Percentiles rank a stretch among this genome's conserved stretches.
phyloP scores from a whole-genome alignment of 2,888 invertebrate genomes.

The Neelides folsomi region DNA sequence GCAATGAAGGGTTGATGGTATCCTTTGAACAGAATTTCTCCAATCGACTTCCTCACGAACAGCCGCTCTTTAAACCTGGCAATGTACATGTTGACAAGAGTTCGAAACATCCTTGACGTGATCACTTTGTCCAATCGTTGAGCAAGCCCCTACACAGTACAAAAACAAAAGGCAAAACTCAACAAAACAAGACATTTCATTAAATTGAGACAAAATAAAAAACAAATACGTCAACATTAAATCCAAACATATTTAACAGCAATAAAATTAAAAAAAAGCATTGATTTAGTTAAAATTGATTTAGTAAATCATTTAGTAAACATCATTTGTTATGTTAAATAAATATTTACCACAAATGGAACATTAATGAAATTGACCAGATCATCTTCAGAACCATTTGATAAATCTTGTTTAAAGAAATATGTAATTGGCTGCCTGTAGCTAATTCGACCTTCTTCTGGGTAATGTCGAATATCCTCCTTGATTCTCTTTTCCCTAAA shows the following conservation, averaged over 20 bases:
- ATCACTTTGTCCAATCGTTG: neutral
- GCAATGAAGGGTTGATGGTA: constrained; percentile 15
- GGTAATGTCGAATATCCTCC: constrained; percentile 12
- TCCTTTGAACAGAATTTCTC: constrained; percentile 19
- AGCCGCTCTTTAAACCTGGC: constrained; percentile 8
- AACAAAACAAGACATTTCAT: neutral
- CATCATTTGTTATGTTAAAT: neutral
- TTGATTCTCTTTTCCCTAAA: constrained; percentile 22
- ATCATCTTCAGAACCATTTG: constrained; percentile 20
- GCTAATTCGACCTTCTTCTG: constrained; percentile 14
- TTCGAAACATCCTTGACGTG: neutral
- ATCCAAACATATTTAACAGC: neutral
- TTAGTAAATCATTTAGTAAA: neutral
- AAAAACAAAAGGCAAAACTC: neutral
- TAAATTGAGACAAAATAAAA: neutral
- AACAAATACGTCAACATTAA: too few relatives aligned
- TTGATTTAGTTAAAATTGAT: neutral
- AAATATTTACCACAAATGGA: constrained; percentile 21
- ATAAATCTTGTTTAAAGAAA: constrained; percentile 11
- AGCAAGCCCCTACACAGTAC: neutral
- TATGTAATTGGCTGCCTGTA: constrained; percentile 19
- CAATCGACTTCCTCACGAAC: constrained; percentile 15
- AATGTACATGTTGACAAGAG: constrained; percentile 5
- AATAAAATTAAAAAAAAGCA: neutral
- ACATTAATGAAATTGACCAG: constrained; percentile 20